These are phyloP conservation scores for Notarius quadriscutis DNA, from an alignment of 2,113 vertebrate genomes.

Conservation along the genomic window DNA sequence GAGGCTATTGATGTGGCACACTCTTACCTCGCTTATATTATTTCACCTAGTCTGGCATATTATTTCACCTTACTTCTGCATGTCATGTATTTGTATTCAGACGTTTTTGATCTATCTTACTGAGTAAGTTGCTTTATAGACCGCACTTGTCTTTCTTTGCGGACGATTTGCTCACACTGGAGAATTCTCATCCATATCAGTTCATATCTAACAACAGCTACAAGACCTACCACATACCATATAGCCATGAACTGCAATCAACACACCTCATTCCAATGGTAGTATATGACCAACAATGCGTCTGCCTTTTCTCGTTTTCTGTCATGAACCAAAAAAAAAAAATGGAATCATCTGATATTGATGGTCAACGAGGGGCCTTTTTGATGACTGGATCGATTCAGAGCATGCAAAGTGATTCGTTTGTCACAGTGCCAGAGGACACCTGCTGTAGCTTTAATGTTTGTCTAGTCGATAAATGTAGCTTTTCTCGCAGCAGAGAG, in stretches of 20 bases:
- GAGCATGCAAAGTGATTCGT: constrained; percentile 37
- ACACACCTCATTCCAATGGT: background rate
- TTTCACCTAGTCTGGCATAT: constrained; percentile 38
- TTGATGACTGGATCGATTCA: constrained; percentile 41
- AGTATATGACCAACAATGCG: background rate
- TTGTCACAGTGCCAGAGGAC: constrained; percentile 64
- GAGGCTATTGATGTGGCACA: constrained; percentile 42
- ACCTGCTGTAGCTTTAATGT: constrained; percentile 85
- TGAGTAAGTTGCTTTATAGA: background rate
- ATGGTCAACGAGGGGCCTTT: constrained; percentile 46
- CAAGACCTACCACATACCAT: background rate
- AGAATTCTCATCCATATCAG: background rate
- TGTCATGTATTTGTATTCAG: background rate
- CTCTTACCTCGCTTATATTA: constrained; percentile 29
- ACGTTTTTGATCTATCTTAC: background rate
- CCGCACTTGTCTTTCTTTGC: background rate
- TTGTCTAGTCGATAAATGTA: constrained; percentile 79
- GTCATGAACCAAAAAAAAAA: constrained; percentile 34
- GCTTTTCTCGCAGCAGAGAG: constrained; percentile 61
- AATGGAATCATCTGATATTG: constrained; percentile 42
- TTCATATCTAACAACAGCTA: background rate
- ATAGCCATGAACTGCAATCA: background rate
- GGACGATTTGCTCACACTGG: background rate
- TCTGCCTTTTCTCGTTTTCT: constrained; percentile 6
- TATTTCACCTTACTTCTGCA: too few relatives aligned